Percentiles rank a stretch among this genome's conserved stretches.
phyloP scores from a whole-genome alignment of 92 coral and sea anemone species.

The Pocillopora grandis region DNA sequence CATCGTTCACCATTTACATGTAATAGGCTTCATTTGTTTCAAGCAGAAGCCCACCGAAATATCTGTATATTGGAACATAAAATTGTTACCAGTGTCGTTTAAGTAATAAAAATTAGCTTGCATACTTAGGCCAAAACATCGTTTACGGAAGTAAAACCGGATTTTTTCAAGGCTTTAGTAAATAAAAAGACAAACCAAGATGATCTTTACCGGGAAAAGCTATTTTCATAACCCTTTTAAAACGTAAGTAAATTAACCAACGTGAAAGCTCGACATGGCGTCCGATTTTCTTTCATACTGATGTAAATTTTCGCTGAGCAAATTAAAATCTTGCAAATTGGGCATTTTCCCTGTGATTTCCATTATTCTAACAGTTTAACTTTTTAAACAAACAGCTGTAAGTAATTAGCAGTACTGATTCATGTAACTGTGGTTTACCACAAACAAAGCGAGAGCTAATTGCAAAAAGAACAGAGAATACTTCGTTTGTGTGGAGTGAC shows the following conservation, averaged over 20 bases:
- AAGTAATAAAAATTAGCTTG: background rate
- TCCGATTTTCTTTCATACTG: background rate
- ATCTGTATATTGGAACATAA: background rate
- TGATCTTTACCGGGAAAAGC: background rate
- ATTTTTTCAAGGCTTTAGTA: background rate
- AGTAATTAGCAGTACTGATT: constrained; percentile 11
- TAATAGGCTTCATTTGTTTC: background rate
- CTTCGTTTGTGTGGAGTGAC: background rate
- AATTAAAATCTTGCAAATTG: background rate
- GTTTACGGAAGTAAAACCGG: background rate
- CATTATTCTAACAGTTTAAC: constrained; percentile 16
- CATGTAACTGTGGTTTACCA: background rate
- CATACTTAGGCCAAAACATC: background rate
- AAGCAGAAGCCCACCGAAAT: background rate
- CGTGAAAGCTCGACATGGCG: no score
- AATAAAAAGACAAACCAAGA: background rate
- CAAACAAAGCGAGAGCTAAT: constrained; percentile 6
- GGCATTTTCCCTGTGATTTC: background rate
- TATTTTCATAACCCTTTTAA: background rate
- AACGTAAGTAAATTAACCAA: background rate
- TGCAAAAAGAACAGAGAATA: constrained; percentile 3
- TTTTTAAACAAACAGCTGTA: constrained; percentile 9
- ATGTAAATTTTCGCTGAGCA: background rate
- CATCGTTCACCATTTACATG: background rate
- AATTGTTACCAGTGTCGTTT: background rate